Evolutionary conservation across 1,140 invertebrate species (phyloP), one percentile per base, ranked within the genome.

Genomic region (Pogonomyrmex californicus): DNA sequence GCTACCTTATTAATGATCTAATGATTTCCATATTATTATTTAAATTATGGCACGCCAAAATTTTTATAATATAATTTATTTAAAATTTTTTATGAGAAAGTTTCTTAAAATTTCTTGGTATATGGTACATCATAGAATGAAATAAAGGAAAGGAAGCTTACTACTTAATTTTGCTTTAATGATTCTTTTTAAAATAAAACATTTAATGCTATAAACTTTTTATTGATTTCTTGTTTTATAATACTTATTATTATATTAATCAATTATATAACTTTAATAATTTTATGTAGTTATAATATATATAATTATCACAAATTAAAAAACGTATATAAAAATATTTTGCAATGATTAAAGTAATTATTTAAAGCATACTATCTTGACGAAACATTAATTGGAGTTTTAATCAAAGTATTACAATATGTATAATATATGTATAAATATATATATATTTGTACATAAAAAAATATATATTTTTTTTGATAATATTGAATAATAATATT

Each of bases 401-500:
- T 54, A 7, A 71, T 68, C 2, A 30, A 14, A 51, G 33, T 73
- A 23, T 56, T 41, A 41, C 23, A 23, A 23, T 23, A 23, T 23
- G 23, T 23, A 23, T 23, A 23, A 23, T 23, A 23, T 23, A 23
- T 23, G 23, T 23, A 23, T 23, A 23, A 23, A 23, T 23, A 23
- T 23, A 23, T 23, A 23, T 23, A 23, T 23, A 23, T 23, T 23
- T 23, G 23, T 23, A 23, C 23, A 23, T 23, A 23, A 23, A 23
- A 23, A 23, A 23, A 23, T 23, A 23, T 23, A 23, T 23, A 23
- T 23, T 23, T 23, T 23, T 23, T 23, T 23, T n/a, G n/a, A 23
- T 41, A 51, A 70, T 68, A 49, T 51, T 38, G 23, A 12, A 73
- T 56, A 49, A 14, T 68, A 51, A 49, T 71, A n/a, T 71, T n/a